A percentile compares a stretch with the other conserved stretches of the same genome.
Evolutionary conservation across 2,113 vertebrate genomes (phyloP).

Genomic region (Prochilodus magdalenae): DNA sequence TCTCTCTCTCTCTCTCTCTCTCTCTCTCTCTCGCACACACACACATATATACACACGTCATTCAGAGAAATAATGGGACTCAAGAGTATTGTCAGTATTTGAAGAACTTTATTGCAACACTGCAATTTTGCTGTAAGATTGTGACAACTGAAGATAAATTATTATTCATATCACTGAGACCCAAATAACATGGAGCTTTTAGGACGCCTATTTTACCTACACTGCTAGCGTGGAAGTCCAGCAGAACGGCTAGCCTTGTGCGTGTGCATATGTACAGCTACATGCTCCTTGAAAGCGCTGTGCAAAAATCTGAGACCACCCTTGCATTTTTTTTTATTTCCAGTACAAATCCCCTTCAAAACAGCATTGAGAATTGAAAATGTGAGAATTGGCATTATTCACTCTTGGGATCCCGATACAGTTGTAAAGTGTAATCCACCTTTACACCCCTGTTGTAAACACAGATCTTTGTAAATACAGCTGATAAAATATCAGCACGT

Average conservation of each 20-base stretch:
- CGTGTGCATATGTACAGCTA: neutral
- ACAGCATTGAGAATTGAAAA: too few species aligned
- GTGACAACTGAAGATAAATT: neutral
- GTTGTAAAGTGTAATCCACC: too few species aligned
- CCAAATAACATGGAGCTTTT: neutral
- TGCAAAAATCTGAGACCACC: too few species aligned
- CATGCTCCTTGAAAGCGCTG: neutral
- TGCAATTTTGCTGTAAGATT: constrained; percentile 19
- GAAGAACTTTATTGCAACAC: constrained; percentile 17
- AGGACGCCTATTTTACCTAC: neutral
- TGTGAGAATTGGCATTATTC: too few species aligned
- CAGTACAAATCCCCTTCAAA: too few species aligned
- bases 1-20: constrained; percentile 9
- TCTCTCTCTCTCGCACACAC: neutral
- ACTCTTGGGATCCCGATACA: too few species aligned
- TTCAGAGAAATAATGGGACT: constrained; percentile 15
- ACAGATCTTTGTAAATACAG: too few species aligned
- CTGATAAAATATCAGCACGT: too few species aligned
- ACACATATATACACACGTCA: constrained; percentile 2
- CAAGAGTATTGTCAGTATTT: constrained; percentile 4
- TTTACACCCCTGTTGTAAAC: too few species aligned
- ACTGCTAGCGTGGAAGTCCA: neutral
- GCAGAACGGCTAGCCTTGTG: neutral
- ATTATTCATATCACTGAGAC: constrained; percentile 11
- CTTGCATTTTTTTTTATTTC: too few species aligned